Percentiles rank a stretch among this genome's conserved stretches.
Evolutionary conservation across 2,888 invertebrate species (phyloP).

Genomic region (Rotaria macrura): DNA sequence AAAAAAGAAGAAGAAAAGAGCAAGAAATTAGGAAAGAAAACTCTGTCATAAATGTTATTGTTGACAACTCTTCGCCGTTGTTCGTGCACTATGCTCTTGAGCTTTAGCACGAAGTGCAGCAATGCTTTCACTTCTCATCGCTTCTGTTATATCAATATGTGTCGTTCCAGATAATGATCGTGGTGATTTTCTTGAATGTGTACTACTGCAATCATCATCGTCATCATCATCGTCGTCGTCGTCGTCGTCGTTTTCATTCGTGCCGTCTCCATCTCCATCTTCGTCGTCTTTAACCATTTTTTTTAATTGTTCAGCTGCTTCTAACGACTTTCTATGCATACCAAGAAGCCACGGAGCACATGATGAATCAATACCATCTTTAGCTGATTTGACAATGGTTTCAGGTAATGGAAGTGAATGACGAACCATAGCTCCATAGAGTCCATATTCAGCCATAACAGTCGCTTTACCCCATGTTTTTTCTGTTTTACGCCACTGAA

Average conservation of each 20-base stretch:
- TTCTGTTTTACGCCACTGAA: constrained; percentile 86
- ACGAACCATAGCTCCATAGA: constrained; percentile 98
- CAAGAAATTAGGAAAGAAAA: neutral
- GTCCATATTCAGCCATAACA: constrained; percentile 98
- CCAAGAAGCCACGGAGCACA: constrained; percentile 32
- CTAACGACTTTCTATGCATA: constrained; percentile 32
- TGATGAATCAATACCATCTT: constrained; percentile 30
- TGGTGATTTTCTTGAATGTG: neutral
- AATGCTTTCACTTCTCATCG: constrained; percentile 19
- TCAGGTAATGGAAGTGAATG: constrained; percentile 95
- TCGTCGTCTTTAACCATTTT: constrained; percentile 20
- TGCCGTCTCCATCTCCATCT: neutral
- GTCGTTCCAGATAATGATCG: neutral
- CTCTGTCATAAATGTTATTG: neutral
- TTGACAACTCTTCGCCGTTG: neutral
- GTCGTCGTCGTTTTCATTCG: neutral
- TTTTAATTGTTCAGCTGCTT: constrained; percentile 33
- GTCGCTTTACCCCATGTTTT: constrained; percentile 98
- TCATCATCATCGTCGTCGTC: neutral
- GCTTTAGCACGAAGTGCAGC: constrained; percentile 12
- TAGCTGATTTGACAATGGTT: constrained; percentile 32
- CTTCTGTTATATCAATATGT: neutral
- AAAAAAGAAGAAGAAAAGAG: neutral
- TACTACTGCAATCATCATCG: constrained; percentile 1
- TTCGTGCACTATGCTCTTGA: constrained; percentile 22